Base-by-base conservation (phyloP, 35 echinoderm and acorn worm genomes). In the Nesometra sesokonis region DNA sequence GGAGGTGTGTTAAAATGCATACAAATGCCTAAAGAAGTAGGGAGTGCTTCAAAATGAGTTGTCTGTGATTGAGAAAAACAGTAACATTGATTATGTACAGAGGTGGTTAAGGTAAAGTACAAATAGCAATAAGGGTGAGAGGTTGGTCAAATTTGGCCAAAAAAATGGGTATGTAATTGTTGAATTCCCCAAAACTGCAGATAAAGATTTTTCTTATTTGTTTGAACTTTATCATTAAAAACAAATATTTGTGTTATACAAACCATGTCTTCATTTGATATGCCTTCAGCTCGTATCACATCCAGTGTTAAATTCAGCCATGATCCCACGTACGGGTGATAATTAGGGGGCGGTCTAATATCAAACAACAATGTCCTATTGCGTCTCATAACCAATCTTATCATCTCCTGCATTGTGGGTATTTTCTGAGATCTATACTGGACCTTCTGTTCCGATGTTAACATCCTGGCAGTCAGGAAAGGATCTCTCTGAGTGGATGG, bases 281-380 rank as follows among this genome's bases (percentile, higher is more conserved):
- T 77, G 8, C 91, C 91, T 31, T 82, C 39, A 35, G 85, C 91
- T 38, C 84, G 39, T 77, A 93, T 89, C 0, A 32, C 39, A 34
- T 88, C 82, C n/a, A 93, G 29, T 3, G 91, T 93, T 19, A 84
- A 77, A 82, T 93, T 93, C 84, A 93, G 36, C 86, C 87, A 93
- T 0, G 83, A 78, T 5, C 34, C 35, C 19, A 30, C 29, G 46
- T 57, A 93, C 0, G 91, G 91, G 38, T 93, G 91, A 29, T 80
- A 86, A 34, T 30, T 52, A 80, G 91, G 78, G 78, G 91, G 91
- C 76, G 79, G 57, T 30, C 91, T n/a, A 7, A 93, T 77, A 47
- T 93, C 83, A 36, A 93, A 81, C 30, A 93, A 33, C 2, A 93
- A 33, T 3, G 91, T 85, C 67, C 84, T 88, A 33, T 93, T 89